Conservation (phyloP, 2,113 vertebrate genomes). For the Myodes glareolus region DNA sequence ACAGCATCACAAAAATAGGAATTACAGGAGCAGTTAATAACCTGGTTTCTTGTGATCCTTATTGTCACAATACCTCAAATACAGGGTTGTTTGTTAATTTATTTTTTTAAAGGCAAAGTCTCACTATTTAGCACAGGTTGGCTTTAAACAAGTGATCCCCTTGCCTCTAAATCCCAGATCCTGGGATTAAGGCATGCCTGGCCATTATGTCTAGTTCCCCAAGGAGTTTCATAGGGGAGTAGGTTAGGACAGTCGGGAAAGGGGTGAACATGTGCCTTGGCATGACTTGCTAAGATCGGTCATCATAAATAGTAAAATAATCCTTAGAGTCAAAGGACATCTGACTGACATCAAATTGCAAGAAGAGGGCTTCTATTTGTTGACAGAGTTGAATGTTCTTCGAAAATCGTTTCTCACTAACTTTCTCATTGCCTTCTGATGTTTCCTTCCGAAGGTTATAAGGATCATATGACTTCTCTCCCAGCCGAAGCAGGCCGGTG, state of each 20-base stretch:
- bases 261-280: neutral
- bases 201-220: neutral
- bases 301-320: conserved; percentile 37
- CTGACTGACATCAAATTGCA: neutral
- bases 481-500: neutral
- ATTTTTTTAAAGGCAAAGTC: neutral
- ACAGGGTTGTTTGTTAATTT: neutral
- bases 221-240: too few species aligned
- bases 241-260: too few species aligned
- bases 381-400: neutral
- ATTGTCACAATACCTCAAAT: neutral
- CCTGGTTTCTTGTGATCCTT: neutral
- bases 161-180: neutral
- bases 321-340: conserved; percentile 40
- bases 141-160: neutral
- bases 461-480: neutral
- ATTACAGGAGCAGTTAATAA: neutral
- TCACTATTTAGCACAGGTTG: neutral
- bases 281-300: neutral
- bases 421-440: neutral
- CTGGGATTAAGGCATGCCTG: too few species aligned
- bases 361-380: neutral
- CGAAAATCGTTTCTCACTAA: neutral
- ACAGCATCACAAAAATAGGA: neutral
- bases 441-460: neutral